Base-by-base conservation (phyloP, 2,888 invertebrate genomes). In the Lasioglossum zephyrum region DNA sequence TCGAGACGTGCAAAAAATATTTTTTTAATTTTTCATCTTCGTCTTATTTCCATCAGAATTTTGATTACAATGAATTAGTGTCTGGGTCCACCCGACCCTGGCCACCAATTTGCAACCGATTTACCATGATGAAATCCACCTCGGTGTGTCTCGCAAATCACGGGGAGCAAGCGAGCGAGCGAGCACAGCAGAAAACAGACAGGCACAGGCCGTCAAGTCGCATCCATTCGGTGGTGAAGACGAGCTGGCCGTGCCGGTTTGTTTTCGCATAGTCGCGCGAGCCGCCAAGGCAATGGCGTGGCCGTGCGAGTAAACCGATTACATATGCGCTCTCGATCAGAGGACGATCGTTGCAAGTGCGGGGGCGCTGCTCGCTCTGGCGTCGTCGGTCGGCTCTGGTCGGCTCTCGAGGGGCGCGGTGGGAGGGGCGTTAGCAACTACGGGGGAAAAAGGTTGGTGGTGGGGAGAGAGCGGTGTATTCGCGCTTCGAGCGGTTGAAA, bases 221-320 rank as follows among this genome's bases (percentile, higher is more conserved):
- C 1, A 8, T 66, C 9, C 66, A 66, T 31, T 53, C 16, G 9
- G 22, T 57, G 16, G 4, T 22, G 66, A 36, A 36, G 66, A 9
- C 36, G 18, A 9, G 60, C 11, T 11, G n/a, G 31, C 53, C 39
- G 84, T 31, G 77, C 44, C 47, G 84, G 77, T 76, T 79, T 76
- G 85, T 85, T 79, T 84, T 76, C 76, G 75, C 60, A 53, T 66
- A 66, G 47, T 36, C 49, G 36, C 77, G 63, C 76, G 53, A 57
- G 81, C 39, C 69, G 76, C 77, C 80, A 75, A 79, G 81, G 85
- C 60, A 77, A 84, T 74, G 85, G 85, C 85, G 63, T 72, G 63
- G 79, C 57, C 84, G 84, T 77, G 77, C 84, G n/a, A 79, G 79
- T 84, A 85, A 84, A 84, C 85, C 84, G 85, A 85, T 85, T 85